A percentile compares a stretch with the other conserved stretches of the same genome.
These are phyloP conservation scores for Gopherus flavomarginatus DNA, from an alignment of 2,113 vertebrate genomes.

Conservation along the genomic window DNA sequence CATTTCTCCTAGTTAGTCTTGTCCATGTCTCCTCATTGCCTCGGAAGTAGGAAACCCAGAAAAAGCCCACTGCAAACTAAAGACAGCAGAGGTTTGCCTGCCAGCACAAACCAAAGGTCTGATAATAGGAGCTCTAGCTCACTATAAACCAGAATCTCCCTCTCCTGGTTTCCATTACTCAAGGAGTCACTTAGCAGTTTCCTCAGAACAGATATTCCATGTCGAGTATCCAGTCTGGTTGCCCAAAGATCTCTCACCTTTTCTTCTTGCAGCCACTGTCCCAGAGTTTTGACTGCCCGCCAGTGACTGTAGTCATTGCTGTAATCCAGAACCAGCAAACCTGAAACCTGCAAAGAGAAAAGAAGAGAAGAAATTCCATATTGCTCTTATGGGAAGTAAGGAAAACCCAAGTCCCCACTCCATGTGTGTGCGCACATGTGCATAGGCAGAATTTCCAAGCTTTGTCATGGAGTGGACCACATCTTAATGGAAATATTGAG, in stretches of 20 bases:
- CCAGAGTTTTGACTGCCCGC: constrained; percentile 90
- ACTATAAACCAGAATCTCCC: neutral
- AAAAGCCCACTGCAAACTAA: neutral
- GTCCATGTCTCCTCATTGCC: neutral
- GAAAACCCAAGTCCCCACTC: neutral
- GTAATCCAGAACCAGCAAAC: constrained; percentile 92
- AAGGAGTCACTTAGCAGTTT: neutral
- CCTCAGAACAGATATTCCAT: neutral
- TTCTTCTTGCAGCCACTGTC: constrained; percentile 92
- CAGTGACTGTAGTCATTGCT: constrained; percentile 93
- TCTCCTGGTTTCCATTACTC: neutral
- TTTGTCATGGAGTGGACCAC: neutral
- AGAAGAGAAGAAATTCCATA: neutral
- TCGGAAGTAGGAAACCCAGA: neutral
- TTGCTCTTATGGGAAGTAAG: neutral
- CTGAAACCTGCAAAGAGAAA: constrained; percentile 85
- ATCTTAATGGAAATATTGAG: neutral
- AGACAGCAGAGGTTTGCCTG: neutral
- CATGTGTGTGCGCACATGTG: neutral
- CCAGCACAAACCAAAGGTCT: neutral
- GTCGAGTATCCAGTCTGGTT: neutral
- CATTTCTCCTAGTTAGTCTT: neutral
- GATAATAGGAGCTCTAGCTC: no score
- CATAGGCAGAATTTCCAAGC: neutral
- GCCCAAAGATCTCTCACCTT: constrained; percentile 78